Conservation (phyloP, 2,797 vertebrate species). For the Microcaecilia unicolor region DNA sequence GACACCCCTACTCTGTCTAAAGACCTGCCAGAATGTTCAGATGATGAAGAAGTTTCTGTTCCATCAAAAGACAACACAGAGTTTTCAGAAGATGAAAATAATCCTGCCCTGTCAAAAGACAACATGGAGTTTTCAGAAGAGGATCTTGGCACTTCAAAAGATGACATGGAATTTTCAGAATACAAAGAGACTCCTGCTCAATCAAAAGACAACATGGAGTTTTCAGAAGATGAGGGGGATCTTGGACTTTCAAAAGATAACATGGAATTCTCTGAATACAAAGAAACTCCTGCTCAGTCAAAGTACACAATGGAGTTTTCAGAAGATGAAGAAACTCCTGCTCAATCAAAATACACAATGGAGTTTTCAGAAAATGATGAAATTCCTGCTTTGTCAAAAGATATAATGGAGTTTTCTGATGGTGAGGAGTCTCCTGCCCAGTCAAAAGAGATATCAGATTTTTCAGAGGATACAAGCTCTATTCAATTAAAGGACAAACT, state of each 20-base stretch:
- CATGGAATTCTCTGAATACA: background rate
- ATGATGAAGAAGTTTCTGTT: no score
- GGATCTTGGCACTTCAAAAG: no score
- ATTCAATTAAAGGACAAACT: conserved; percentile 44
- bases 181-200: background rate
- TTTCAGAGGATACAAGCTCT: conserved; percentile 8
- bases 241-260: background rate
- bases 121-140: no score
- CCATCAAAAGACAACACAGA: no score
- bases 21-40: background rate
- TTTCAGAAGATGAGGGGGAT: background rate
- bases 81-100: no score
- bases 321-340: conserved; percentile 1
- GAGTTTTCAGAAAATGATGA: conserved; percentile 10
- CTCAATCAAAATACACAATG: conserved; percentile 8
- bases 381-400: background rate
- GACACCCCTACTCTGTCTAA: background rate
- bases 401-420: conserved; percentile 13
- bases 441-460: conserved; percentile 10
- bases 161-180: conserved; percentile 5
- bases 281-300: background rate
- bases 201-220: conserved; percentile 1
- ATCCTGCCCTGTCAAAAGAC: no score
- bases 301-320: conserved; percentile 6
- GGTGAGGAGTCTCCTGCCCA: conserved; percentile 1